These are phyloP conservation scores for Oasisia sp. DNA, from an alignment of 2,888 invertebrate species.

Conservation along the genomic window DNA sequence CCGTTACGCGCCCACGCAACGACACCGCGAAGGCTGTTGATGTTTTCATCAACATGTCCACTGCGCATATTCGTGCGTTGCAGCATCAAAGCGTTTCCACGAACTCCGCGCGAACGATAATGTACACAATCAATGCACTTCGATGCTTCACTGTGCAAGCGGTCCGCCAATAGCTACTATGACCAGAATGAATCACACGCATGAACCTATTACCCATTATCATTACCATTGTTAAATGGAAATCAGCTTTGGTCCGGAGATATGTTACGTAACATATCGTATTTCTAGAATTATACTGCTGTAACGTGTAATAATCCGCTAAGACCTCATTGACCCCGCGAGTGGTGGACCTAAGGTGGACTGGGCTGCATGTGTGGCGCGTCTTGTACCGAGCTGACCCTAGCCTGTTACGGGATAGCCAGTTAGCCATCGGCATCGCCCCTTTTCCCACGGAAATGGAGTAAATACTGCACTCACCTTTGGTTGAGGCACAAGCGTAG, in stretches of 20 bases:
- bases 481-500: conserved; percentile 63
- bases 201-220: not conserved
- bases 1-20: not conserved
- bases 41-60: not conserved
- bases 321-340: not conserved
- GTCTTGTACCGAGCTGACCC: not conserved
- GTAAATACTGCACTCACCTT: conserved; percentile 43
- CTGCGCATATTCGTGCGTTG: not conserved
- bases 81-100: not conserved
- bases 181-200: not conserved
- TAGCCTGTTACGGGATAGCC: not conserved
- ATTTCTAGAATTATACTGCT: not conserved
- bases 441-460: not conserved
- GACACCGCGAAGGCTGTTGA: not conserved
- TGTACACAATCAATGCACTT: not conserved
- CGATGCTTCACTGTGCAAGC: not conserved
- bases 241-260: not conserved
- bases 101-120: not conserved
- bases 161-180: not conserved
- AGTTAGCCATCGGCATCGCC: not conserved
- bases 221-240: not conserved
- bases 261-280: not conserved
- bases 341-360: not conserved
- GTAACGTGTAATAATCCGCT: not conserved
- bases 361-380: not conserved